phyloP scores from a whole-genome alignment of 2,888 invertebrate genomes.

The Myopa testacea region DNA sequence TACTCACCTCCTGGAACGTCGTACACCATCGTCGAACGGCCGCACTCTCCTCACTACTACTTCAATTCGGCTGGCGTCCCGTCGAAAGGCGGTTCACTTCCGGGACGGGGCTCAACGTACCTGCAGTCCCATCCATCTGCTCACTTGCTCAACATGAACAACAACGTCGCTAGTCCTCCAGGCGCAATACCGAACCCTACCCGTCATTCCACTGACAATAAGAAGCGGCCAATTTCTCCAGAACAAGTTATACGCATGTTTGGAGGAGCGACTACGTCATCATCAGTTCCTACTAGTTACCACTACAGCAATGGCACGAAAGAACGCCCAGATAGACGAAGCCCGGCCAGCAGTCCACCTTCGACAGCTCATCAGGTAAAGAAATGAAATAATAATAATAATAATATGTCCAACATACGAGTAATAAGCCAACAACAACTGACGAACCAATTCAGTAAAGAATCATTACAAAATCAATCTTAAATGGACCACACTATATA shows the following conservation, averaged over 20 bases:
- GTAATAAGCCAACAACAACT: no score
- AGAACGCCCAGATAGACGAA: constrained; percentile 69
- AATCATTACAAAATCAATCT: background rate
- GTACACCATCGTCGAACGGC: constrained; percentile 88
- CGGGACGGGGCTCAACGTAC: constrained; percentile 70
- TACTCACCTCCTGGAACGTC: constrained; percentile 91
- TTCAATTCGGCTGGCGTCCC: constrained; percentile 69
- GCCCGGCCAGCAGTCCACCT: constrained; percentile 82
- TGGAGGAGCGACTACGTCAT: constrained; percentile 71
- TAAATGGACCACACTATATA: no score
- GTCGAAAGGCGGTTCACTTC: constrained; percentile 67
- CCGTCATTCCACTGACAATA: constrained; percentile 62
- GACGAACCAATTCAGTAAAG: background rate
- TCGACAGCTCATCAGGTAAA: constrained; percentile 81
- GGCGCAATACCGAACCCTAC: background rate
- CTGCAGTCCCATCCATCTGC: constrained; percentile 61
- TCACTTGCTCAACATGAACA: constrained; percentile 51
- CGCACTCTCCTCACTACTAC: constrained; percentile 75
- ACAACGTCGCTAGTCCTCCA: constrained; percentile 20
- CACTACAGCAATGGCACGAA: constrained; percentile 68
- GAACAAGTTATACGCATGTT: constrained; percentile 82
- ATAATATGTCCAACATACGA: background rate
- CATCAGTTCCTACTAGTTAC: constrained; percentile 69
- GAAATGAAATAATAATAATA: background rate
- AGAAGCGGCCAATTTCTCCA: constrained; percentile 85